phyloP scores from a whole-genome alignment of 2,113 vertebrate species.

The Diadophis punctatus region DNA sequence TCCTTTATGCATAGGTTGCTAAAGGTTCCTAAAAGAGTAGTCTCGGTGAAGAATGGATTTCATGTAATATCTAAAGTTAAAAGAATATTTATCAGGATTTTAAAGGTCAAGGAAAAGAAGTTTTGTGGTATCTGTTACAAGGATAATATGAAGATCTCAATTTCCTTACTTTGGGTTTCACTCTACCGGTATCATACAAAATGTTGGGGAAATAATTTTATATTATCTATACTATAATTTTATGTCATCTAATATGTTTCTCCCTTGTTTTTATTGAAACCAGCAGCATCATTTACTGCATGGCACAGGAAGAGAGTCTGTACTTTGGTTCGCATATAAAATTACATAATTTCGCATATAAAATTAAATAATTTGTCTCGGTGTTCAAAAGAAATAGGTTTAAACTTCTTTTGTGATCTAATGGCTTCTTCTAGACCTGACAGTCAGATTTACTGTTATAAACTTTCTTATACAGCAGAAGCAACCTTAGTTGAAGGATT shows the following conservation, averaged over 20 bases:
- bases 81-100: not conserved
- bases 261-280: not conserved
- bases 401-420: not conserved
- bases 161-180: not conserved
- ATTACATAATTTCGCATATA: not conserved
- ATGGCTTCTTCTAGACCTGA: not conserved
- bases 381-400: not conserved
- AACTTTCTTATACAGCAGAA: not conserved
- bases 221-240: not conserved
- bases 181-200: not conserved
- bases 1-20: not conserved
- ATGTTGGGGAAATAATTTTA: not conserved
- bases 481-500: constrained; percentile 7
- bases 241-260: not conserved
- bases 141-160: not conserved
- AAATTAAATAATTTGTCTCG: not conserved
- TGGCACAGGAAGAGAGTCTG: not conserved
- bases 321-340: not conserved
- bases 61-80: not conserved
- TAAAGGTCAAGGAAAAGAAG: not conserved
- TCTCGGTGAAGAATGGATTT: not conserved
- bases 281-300: not conserved
- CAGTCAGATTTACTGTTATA: not conserved
- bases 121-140: not conserved
- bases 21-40: not conserved